Conservation (phyloP, 2,888 invertebrate genomes). For the Epsilonema sp. region DNA sequence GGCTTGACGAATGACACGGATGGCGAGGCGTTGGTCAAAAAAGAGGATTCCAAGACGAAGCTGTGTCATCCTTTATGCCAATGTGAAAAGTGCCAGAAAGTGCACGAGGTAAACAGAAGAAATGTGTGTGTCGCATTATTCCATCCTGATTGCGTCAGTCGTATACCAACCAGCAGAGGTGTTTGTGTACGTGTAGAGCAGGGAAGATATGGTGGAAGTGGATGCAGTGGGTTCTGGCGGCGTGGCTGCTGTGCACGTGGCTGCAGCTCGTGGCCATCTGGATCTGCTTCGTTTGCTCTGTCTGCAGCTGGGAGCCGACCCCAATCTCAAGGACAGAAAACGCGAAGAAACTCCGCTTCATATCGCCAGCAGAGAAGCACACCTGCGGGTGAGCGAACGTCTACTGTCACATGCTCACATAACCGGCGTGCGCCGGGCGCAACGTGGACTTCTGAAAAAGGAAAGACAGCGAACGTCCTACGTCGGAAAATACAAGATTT, state of each 20-base stretch:
- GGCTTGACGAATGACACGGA: too few species aligned
- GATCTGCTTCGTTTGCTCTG: not conserved
- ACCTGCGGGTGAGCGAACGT: not conserved
- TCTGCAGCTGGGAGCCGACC: not conserved
- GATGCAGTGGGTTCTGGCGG: not conserved
- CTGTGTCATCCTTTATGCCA: not conserved
- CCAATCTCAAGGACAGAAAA: not conserved
- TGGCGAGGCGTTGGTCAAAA: not conserved
- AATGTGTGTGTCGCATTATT: not conserved
- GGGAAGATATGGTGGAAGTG: not conserved
- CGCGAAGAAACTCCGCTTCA: not conserved
- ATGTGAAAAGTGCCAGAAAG: not conserved
- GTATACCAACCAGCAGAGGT: too few species aligned
- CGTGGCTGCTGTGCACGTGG: not conserved
- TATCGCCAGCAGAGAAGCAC: not conserved
- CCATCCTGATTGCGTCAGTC: too few species aligned
- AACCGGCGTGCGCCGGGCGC: too few species aligned
- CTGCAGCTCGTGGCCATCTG: not conserved
- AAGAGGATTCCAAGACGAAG: not conserved
- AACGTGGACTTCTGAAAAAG: too few species aligned
- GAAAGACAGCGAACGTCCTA: too few species aligned
- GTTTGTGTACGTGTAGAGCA: too few species aligned
- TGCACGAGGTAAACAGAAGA: not conserved
- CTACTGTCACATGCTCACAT: too few species aligned
- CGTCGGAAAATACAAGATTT: too few species aligned